phyloP scores from a whole-genome alignment of 2,888 invertebrate genomes.

The Parnassius glacialis region DNA sequence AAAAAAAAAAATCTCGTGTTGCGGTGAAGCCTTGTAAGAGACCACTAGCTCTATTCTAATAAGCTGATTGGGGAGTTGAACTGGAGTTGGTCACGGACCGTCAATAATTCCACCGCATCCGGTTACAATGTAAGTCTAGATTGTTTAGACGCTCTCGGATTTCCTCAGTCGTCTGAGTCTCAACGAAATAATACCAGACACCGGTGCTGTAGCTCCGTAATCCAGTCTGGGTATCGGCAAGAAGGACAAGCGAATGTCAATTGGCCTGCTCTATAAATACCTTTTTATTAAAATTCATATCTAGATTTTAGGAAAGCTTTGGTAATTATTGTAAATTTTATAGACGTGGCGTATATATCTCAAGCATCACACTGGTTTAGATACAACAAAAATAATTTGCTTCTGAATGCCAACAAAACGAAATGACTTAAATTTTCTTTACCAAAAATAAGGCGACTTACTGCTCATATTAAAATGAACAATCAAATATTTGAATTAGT shows the following conservation, averaged over 20 bases:
- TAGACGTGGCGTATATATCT: background rate
- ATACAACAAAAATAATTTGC: too few relatives aligned
- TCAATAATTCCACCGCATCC: slow-evolving; percentile 52
- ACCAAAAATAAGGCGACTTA: too few relatives aligned
- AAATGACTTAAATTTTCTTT: too few relatives aligned
- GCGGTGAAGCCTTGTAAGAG: slow-evolving; percentile 53
- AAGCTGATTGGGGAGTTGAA: slow-evolving; percentile 59
- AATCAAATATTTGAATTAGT: too few relatives aligned
- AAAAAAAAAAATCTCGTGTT: too few relatives aligned
- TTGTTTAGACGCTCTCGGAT: slow-evolving; percentile 57
- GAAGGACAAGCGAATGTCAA: slow-evolving; percentile 16
- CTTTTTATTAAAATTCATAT: background rate
- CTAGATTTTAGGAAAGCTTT: slow-evolving; percentile 32
- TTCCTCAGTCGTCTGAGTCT: slow-evolving; percentile 42
- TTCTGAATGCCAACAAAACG: too few relatives aligned
- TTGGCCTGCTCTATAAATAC: background rate
- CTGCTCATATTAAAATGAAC: too few relatives aligned
- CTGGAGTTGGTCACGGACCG: slow-evolving; percentile 32
- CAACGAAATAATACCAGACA: slow-evolving; percentile 19
- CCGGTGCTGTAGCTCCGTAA: slow-evolving; percentile 14
- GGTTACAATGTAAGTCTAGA: slow-evolving; percentile 71
- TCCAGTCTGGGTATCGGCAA: slow-evolving; percentile 14
- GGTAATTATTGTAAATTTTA: background rate
- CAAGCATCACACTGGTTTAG: too few relatives aligned
- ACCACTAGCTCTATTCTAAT: slow-evolving; percentile 58